phyloP scores from a whole-genome alignment of 2,888 invertebrate species.

The Orthosia gracilis region DNA sequence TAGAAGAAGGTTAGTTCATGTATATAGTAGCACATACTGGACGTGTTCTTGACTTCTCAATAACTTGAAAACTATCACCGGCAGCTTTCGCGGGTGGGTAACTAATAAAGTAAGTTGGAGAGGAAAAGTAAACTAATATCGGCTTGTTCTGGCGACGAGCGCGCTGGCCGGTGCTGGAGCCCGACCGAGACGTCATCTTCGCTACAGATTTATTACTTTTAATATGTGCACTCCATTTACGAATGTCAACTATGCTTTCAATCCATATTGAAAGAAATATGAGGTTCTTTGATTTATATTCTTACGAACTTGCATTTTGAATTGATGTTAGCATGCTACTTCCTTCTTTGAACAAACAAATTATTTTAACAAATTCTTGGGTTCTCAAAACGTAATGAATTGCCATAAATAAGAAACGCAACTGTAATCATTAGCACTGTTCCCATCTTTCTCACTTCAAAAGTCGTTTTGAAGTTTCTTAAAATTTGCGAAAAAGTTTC shows the following conservation, averaged over 20 bases:
- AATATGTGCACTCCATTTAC: constrained; percentile 83
- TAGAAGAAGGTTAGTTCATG: constrained; percentile 31
- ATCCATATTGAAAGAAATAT: constrained; percentile 17
- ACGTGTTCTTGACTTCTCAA: constrained; percentile 83
- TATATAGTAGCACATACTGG: constrained; percentile 62
- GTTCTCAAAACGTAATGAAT: constrained; percentile 58
- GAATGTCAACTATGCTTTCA: constrained; percentile 76
- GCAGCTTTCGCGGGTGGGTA: constrained; percentile 85
- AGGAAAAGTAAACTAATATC: constrained; percentile 92
- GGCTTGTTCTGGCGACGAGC: constrained; percentile 83
- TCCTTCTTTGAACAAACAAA: not conserved
- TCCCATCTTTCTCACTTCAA: constrained; percentile 87
- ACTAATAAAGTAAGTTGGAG: constrained; percentile 91
- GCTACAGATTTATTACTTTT: constrained; percentile 88
- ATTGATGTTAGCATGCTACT: not conserved
- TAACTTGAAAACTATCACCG: constrained; percentile 88
- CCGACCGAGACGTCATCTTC: constrained; percentile 75
- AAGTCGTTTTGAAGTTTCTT: constrained; percentile 88
- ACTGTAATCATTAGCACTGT: constrained; percentile 88
- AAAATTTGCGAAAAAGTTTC: constrained; percentile 89
- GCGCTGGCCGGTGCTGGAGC: constrained; percentile 65
- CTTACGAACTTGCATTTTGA: not conserved
- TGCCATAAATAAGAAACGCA: constrained; percentile 75
- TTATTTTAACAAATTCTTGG: constrained; percentile 47
- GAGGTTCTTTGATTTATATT: constrained; percentile 6